Conservation (phyloP, 2,888 invertebrate genomes). For the Cyclophora punctaria region DNA sequence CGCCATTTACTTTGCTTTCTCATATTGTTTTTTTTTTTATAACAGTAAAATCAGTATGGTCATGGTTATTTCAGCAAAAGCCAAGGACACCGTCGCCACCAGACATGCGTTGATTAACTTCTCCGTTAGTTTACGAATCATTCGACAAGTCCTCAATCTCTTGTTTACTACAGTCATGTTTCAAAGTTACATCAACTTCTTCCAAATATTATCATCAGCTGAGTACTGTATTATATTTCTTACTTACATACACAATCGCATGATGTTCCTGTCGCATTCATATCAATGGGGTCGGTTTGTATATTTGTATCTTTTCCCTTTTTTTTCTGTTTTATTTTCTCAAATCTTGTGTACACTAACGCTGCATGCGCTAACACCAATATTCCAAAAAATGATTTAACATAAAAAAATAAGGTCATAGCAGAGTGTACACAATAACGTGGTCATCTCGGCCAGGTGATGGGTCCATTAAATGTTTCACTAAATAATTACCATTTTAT, state of each 20-base stretch:
- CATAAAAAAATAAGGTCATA: slow-evolving; percentile 35
- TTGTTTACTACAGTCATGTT: too few species aligned
- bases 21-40: slow-evolving; percentile 25
- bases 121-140: slow-evolving; percentile 36
- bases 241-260: too few species aligned
- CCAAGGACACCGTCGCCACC: slow-evolving; percentile 43
- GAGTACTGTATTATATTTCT: background rate
- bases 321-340: slow-evolving; percentile 3
- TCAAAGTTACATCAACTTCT: slow-evolving; percentile 6
- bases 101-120: slow-evolving; percentile 41
- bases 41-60: slow-evolving; percentile 40
- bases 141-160: too few species aligned
- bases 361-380: slow-evolving; percentile 40
- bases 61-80: slow-evolving; percentile 47
- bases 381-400: slow-evolving; percentile 35
- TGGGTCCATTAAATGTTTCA: too few species aligned
- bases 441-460: slow-evolving; percentile 36
- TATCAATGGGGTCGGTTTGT: too few species aligned
- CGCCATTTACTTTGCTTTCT: slow-evolving; percentile 35
- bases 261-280: too few species aligned
- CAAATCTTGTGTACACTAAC: slow-evolving; percentile 32
- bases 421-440: slow-evolving; percentile 24
- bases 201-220: slow-evolving; percentile 31
- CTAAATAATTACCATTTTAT: slow-evolving; percentile 20
- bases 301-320: background rate